Base-by-base conservation (phyloP, 2,888 invertebrate species). In the Chrysodeixis includens region DNA sequence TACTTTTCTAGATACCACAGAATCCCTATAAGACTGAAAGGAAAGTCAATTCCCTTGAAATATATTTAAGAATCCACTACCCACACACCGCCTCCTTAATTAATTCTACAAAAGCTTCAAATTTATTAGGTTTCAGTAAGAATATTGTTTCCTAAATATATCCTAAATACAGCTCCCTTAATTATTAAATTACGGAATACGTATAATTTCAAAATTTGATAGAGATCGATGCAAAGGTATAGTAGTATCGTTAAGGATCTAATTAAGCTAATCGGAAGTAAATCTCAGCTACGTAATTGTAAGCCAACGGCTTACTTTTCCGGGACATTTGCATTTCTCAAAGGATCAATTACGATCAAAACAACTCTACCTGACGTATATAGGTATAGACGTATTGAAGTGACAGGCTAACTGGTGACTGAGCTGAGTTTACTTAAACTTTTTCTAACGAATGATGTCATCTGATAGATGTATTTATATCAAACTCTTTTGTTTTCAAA, bases 271-370 rank as follows among this genome's bases (percentile, higher is more conserved):
- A 65, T 56, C 30, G 26, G 62, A 53, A 66, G 46, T 60, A 61
- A 74, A 62, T 66, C 74, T 66, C 18, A 49, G 49, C 56, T 69
- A 32, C 49, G 62, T 62, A 62, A 59, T 66, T 63, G 26, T 61
- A 46, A 22, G 53, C 62, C 53, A 59, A 73, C 57, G 60, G 61
- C 64, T 67, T 67, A 52, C 60, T 56, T 56, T 53, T 20, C 26
- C 32, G 26, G 46, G 58, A 54, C 53, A 69, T 69, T 78, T 68
- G 65, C 60, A 66, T 72, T 64, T 59, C 69, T 57, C 62, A 8
- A 20, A 22, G 63, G 67, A 72, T 58, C 69, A 67, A 72, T 69
- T 66, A 62, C 46, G 26, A 62, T 66, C 22, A 54, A 12, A 69
- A 78, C 52, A 78, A 66, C 54, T 58, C 58, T 9, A 20, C 10